Evolutionary conservation across 2,113 vertebrate species (phyloP), one percentile per base, ranked within the genome.

Genomic region (Oceanodroma tethys): DNA sequence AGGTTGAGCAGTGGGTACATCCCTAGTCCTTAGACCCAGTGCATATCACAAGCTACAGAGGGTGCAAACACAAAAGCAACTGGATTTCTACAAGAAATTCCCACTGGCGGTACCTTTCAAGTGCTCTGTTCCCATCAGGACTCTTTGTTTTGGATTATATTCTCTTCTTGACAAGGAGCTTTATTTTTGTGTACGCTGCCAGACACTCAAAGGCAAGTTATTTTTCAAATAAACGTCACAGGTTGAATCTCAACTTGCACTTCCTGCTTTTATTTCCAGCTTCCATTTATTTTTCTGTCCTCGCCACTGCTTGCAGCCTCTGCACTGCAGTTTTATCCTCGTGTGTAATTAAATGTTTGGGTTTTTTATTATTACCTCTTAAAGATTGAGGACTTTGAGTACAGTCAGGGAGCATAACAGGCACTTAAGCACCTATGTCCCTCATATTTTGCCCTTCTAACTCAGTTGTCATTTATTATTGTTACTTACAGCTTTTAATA

Each of bases 201-300:
- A 81, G 62, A 40, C 22, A 10, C 60, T 60, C 59, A 7, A 34
- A 76, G 34, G 21, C 58, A 25, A 72, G 79, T 47, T 50, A 13
- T 86, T 90, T 62, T 48, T 21, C 91, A 34, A 45, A 14, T 11
- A 27, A 30, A 42, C 7, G 18, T 50, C 60, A 15, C 91, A 71
- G 60, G 50, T 48, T 66, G 22, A 19, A 47, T 17, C 53, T 56
- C 59, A 30, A 2, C 40, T 55, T 11, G 13, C 43, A 5, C 13
- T 90, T 95, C 92, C 94, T 59, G 52, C 74, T 90, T 90, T 91
- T 63, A 74, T 86, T 91, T 34, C 96, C 94, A 93, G 56, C 47
- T 94, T 75, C 92, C 85, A 90, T 74, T 55, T 19, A 8, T 93
- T 85, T 90, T 92, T 60, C 76, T 55, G 36, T 19, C 43, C 76